phyloP scores from a whole-genome alignment of 2,113 vertebrate genomes.

The Verasper variegatus region DNA sequence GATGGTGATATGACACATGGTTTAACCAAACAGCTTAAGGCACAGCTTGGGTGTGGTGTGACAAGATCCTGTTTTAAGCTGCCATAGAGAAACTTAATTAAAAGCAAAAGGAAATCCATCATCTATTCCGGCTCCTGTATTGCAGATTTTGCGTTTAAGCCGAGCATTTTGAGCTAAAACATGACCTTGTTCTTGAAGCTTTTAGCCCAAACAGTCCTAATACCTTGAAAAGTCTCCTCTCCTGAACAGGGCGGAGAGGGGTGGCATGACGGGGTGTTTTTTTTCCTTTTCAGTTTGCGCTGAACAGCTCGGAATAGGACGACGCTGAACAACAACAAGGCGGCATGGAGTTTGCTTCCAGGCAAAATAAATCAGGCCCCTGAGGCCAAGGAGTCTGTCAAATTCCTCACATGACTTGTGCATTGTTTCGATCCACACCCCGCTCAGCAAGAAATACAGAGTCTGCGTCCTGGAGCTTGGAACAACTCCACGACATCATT shows the following conservation, averaged over 20 bases:
- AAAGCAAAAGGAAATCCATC: background rate
- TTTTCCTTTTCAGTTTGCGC: slow-evolving; percentile 11
- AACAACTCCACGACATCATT: slow-evolving; percentile 20
- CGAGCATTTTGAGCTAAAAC: background rate
- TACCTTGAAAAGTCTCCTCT: slow-evolving; percentile 33
- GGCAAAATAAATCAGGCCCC: slow-evolving; percentile 51
- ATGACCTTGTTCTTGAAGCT: slow-evolving; percentile 26
- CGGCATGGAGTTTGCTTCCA: slow-evolving; percentile 18
- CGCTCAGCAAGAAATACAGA: slow-evolving; percentile 15
- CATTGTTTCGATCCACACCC: slow-evolving; percentile 35
- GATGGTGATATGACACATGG: background rate
- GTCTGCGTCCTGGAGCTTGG: slow-evolving; percentile 27
- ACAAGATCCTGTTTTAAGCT: slow-evolving; percentile 18
- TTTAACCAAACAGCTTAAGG: slow-evolving; percentile 26
- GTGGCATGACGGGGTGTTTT: slow-evolving; percentile 38
- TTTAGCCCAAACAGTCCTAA: background rate
- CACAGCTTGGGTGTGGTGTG: background rate
- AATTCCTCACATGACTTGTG: slow-evolving; percentile 46
- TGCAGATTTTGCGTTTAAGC: background rate
- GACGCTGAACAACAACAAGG: slow-evolving; percentile 34
- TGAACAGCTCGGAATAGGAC: background rate
- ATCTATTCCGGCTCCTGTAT: too few species aligned
- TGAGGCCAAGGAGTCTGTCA: slow-evolving; percentile 41
- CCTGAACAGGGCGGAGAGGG: slow-evolving; percentile 20
- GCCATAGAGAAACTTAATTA: background rate